Evolutionary conservation across 2,888 invertebrate species (phyloP), one percentile per base, ranked within the genome.

Genomic region (Masnerella sp.): DNA sequence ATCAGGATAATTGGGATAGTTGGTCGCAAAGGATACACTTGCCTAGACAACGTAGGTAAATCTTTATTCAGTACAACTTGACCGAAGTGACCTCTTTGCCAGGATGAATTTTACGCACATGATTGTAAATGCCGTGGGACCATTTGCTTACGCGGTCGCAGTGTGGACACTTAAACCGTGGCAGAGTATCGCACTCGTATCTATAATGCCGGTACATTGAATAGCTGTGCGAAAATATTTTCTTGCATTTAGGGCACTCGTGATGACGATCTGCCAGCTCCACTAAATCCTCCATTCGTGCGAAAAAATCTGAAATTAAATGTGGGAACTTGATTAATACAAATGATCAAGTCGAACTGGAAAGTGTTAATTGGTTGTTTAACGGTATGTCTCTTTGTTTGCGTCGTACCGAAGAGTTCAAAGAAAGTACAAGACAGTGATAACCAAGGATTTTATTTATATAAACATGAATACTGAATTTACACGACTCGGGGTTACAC

Each of bases 161-260:
- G 56, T 85, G 83, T 0, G 85, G 85, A 58, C 88, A 88, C 65
- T 84, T 80, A 70, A 84, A 85, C 20, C 86, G 81, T 2, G 85
- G 87, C 52, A 83, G 69, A 0, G 83, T 81, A 28, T 85, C 87
- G 74, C 88, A 88, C 75, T 88, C 88, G 80, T 86, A 85, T 78
- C 83, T 85, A 64, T 83, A 84, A 81, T 88, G 88, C 9, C 84
- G 82, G 38, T 85, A 83, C 83, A 86, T 84, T 32, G 84, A 83
- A 73, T 85, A 84, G 72, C 82, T 84, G 70, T 85, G 84, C 11
- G 83, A 83, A 76, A 86, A 86, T 30, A 77, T 78, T 62, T 82
- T 84, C 45, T 78, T 77, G 77, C 86, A 87, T 65, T 85, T 84
- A 11, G 83, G 82, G 47, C 86, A 85, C 56, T 80, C 78, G 59